Conservation (phyloP, 2,113 vertebrate genomes). For the Daboia siamensis region DNA sequence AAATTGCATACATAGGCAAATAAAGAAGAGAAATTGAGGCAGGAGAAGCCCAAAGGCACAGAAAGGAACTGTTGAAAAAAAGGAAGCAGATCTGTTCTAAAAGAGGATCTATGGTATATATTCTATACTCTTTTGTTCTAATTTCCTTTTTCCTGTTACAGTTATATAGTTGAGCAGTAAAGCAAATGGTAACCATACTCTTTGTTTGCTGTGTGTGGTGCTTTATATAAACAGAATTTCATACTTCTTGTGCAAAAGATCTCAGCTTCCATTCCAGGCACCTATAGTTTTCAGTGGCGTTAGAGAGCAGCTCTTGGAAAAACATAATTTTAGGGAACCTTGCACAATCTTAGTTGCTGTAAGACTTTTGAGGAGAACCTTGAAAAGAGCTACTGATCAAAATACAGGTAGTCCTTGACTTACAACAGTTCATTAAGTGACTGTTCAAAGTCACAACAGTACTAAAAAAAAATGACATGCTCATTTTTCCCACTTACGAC, state of each 20-base stretch:
- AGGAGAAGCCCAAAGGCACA: not conserved
- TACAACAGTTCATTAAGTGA: not conserved
- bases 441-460: not conserved
- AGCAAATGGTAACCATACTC: too few relatives aligned
- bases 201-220: too few relatives aligned
- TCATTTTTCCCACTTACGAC: not conserved
- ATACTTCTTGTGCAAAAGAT: not conserved
- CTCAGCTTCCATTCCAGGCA: not conserved
- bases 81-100: not conserved
- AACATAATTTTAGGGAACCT: not conserved
- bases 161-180: too few relatives aligned
- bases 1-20: not conserved
- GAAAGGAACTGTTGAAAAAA: not conserved
- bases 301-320: not conserved
- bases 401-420: not conserved
- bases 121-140: not conserved
- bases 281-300: not conserved
- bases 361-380: not conserved
- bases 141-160: not conserved
- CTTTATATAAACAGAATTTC: too few relatives aligned
- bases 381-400: not conserved
- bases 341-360: not conserved
- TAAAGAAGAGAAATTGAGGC: not conserved
- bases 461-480: not conserved
- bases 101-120: not conserved